These are phyloP conservation scores for Craseonycteris thonglongyai DNA, from an alignment of 2,113 vertebrate species.

Conservation along the genomic window DNA sequence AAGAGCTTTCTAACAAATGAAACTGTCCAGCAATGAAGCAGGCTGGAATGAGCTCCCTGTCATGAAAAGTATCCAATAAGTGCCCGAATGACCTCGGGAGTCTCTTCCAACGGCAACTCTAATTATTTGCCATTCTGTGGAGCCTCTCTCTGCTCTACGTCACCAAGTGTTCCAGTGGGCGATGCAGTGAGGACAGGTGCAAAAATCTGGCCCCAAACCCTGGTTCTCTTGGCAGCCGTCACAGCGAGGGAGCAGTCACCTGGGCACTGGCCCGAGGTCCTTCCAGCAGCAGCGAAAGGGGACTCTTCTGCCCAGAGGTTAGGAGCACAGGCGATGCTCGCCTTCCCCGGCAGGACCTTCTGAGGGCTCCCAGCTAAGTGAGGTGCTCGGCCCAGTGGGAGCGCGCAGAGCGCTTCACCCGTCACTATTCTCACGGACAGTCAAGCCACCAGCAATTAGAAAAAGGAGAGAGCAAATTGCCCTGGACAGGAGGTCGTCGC, in stretches of 20 bases:
- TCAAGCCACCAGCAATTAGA: background rate
- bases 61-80: slow-evolving; percentile 8
- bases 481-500: background rate
- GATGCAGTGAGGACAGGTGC: background rate
- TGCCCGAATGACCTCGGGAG: background rate
- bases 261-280: background rate
- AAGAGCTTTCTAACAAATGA: slow-evolving; percentile 43
- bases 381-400: background rate
- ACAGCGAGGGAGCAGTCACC: background rate
- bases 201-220: background rate
- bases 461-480: background rate
- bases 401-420: background rate
- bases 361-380: background rate
- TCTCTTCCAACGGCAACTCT: slow-evolving; percentile 30
- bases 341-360: background rate
- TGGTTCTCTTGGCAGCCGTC: background rate
- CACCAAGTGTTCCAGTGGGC: background rate
- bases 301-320: background rate
- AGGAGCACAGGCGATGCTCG: background rate
- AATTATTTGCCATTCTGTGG: background rate
- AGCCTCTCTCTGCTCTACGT: background rate
- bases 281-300: background rate
- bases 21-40: background rate
- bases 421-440: background rate
- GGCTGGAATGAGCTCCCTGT: background rate